Conservation (phyloP, 2,888 invertebrate species). For the Colostygia pectinataria region DNA sequence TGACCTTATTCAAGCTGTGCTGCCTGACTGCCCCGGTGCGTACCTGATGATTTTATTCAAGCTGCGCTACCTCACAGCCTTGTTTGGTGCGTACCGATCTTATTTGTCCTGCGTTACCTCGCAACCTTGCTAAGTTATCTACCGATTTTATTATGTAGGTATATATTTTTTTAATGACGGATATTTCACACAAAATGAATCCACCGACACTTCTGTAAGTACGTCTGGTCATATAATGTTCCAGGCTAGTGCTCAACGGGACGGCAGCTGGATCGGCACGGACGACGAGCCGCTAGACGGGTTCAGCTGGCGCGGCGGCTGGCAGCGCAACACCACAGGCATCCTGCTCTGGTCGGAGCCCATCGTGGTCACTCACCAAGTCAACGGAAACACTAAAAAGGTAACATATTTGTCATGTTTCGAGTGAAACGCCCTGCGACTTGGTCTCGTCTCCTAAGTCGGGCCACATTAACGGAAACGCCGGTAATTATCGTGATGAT, state of each 20-base stretch:
- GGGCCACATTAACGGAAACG: no score
- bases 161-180: no score
- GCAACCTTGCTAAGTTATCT: no score
- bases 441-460: no score
- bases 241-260: slow-evolving; percentile 22
- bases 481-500: no score
- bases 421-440: no score
- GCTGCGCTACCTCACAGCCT: slow-evolving; percentile 46
- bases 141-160: slow-evolving; percentile 52
- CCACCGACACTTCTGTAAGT: no score
- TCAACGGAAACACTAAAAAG: slow-evolving; percentile 14
- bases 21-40: no score
- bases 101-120: no score
- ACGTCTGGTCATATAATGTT: slow-evolving; percentile 4
- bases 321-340: slow-evolving; percentile 95
- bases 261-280: slow-evolving; percentile 89
- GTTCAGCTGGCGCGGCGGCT: slow-evolving; percentile 95
- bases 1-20: no score
- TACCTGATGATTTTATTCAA: slow-evolving; percentile 54
- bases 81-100: slow-evolving; percentile 36
- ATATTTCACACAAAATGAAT: no score
- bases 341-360: slow-evolving; percentile 95
- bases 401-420: not conserved
- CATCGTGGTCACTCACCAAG: slow-evolving; percentile 84
- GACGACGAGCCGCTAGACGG: slow-evolving; percentile 89